These are phyloP conservation scores for Chloropsis cyanopogon DNA, from an alignment of 2,113 vertebrate genomes.

Conservation along the genomic window DNA sequence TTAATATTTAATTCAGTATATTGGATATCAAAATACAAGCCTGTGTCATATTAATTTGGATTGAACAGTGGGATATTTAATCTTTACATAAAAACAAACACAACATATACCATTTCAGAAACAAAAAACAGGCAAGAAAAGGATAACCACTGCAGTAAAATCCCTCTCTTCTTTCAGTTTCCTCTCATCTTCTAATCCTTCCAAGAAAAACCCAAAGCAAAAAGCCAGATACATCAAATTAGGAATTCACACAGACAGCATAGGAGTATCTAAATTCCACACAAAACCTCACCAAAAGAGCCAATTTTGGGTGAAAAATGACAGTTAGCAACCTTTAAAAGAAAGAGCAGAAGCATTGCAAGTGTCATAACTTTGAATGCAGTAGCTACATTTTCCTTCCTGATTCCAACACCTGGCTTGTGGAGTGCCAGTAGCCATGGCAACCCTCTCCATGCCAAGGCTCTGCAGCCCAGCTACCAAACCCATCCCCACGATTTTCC, in stretches of 20 bases:
- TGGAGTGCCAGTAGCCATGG: slow-evolving; percentile 42
- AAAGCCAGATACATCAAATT: neutral
- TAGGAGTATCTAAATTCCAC: neutral
- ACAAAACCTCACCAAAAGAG: neutral
- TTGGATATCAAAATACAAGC: neutral
- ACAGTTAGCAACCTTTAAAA: slow-evolving; percentile 17
- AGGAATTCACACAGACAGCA: neutral
- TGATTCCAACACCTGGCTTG: neutral
- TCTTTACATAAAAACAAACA: neutral
- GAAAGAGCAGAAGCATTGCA: neutral
- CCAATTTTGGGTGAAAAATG: neutral
- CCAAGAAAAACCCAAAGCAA: neutral
- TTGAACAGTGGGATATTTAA: neutral
- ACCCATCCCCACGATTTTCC: neutral
- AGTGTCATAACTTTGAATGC: slow-evolving; percentile 27
- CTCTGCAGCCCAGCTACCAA: neutral
- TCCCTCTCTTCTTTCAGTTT: neutral
- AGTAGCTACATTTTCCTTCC: neutral
- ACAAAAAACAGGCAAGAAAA: neutral
- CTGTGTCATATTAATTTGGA: neutral
- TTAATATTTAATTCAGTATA: neutral
- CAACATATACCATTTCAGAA: neutral
- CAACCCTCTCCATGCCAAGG: neutral
- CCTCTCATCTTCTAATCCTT: neutral
- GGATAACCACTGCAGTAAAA: neutral